These are phyloP conservation scores for Liolophura sinensis DNA, from an alignment of 1,140 invertebrate species.

Conservation along the genomic window DNA sequence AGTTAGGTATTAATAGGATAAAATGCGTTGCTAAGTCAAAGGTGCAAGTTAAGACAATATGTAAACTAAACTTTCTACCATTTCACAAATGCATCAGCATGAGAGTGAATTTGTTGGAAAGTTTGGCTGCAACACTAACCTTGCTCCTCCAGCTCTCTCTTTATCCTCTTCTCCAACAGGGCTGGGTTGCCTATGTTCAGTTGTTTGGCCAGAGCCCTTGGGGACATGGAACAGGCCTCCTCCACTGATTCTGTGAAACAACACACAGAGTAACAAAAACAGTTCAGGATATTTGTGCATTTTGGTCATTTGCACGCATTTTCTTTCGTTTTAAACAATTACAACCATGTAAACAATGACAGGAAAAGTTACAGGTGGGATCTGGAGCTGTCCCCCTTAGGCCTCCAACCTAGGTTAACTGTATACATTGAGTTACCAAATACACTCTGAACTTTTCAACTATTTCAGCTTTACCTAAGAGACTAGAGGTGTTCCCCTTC, in stretches of 20 bases:
- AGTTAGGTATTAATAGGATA: no score
- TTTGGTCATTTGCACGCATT: neutral
- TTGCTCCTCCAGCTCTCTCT: slow-evolving; percentile 85
- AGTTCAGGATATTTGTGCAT: neutral
- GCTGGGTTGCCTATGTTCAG: slow-evolving; percentile 58
- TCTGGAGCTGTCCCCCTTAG: neutral
- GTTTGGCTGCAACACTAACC: slow-evolving; percentile 61
- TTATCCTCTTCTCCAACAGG: slow-evolving; percentile 75
- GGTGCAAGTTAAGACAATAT: no score
- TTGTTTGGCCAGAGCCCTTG: slow-evolving; percentile 53
- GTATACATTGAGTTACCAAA: no score
- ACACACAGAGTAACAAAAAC: neutral
- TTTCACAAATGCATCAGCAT: no score
- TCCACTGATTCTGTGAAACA: slow-evolving; percentile 43
- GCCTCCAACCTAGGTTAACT: no score
- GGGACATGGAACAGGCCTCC: slow-evolving; percentile 51
- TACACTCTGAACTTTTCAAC: no score
- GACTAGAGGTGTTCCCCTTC: no score
- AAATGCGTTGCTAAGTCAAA: no score
- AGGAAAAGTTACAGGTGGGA: neutral
- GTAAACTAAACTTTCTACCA: no score
- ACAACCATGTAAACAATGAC: neutral
- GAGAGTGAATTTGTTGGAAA: neutral
- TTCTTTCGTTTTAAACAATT: neutral
- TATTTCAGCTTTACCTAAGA: no score